These are phyloP conservation scores for Hassar affinis DNA, from an alignment of 2,113 vertebrate genomes.

Conservation along the genomic window DNA sequence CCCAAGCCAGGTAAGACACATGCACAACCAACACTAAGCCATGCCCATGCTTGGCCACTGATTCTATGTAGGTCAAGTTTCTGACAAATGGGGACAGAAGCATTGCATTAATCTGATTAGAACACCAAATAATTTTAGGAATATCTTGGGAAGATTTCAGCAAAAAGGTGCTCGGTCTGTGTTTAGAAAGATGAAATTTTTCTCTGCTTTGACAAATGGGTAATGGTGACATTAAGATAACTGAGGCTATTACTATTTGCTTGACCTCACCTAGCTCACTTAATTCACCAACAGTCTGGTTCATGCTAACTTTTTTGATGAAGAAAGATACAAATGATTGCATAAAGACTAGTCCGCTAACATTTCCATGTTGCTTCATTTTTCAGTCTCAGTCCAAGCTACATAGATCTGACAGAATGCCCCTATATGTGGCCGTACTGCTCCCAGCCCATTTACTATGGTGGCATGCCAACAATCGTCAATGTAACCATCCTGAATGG, in stretches of 20 bases:
- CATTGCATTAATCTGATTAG: too few species aligned
- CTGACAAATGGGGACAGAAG: background rate
- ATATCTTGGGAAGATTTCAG: background rate
- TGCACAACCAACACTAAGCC: background rate
- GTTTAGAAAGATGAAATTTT: background rate
- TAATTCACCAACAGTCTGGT: background rate
- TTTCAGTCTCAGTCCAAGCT: slow-evolving; percentile 91
- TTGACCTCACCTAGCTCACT: background rate
- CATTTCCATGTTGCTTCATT: slow-evolving; percentile 18
- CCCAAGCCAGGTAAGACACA: slow-evolving; percentile 87
- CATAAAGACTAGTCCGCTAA: background rate
- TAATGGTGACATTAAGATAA: background rate
- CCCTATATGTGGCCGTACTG: slow-evolving; percentile 99
- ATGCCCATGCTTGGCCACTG: background rate
- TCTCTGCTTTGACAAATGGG: background rate
- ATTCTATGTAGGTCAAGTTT: background rate
- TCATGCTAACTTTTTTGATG: background rate
- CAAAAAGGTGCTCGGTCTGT: background rate
- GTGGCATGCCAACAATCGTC: slow-evolving; percentile 96
- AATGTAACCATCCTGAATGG: slow-evolving; percentile 98
- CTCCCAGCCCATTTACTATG: slow-evolving; percentile 98
- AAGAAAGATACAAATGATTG: background rate
- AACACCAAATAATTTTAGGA: background rate
- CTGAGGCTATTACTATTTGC: background rate
- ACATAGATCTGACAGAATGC: slow-evolving; percentile 94